Conservation (phyloP, 2,113 vertebrate species). For the Rutilus rutilus region DNA sequence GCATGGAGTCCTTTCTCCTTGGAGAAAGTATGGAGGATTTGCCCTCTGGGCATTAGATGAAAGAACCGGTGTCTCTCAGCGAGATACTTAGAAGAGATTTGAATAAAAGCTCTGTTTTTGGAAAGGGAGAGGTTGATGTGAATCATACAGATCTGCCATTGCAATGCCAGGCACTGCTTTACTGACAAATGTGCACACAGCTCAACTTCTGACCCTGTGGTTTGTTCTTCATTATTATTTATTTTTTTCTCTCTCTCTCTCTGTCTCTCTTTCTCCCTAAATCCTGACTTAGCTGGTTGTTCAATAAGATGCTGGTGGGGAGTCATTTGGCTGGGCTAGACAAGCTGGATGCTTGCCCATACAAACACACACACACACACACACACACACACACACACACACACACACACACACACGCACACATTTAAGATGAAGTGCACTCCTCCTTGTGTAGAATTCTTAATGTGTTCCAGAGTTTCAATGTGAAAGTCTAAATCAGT, state of each 20-base stretch:
- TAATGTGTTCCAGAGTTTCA: constrained; percentile 52
- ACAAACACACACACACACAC: neutral
- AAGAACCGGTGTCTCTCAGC: constrained; percentile 4
- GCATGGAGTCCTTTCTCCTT: constrained; percentile 65
- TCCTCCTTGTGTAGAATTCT: constrained; percentile 51
- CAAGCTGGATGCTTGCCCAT: constrained; percentile 44
- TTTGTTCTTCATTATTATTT: constrained; percentile 45
- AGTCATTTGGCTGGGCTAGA: constrained; percentile 42
- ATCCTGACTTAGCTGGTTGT: constrained; percentile 52
- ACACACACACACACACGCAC: neutral
- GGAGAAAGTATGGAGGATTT: constrained; percentile 72
- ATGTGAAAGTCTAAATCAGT: constrained; percentile 2
- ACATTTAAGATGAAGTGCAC: constrained; percentile 16
- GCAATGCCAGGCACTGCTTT: constrained; percentile 1
- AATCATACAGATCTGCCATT: constrained; percentile 5
- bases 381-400: neutral
- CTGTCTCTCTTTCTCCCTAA: constrained; percentile 37
- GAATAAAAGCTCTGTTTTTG: neutral
- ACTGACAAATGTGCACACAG: constrained; percentile 25
- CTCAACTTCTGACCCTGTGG: constrained; percentile 41
- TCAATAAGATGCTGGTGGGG: constrained; percentile 55
- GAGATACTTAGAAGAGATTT: constrained; percentile 2
- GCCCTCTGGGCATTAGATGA: constrained; percentile 70
- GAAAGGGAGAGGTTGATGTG: neutral
- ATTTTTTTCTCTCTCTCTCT: constrained; percentile 28